Base-by-base conservation (phyloP, 2,888 invertebrate species). In the Sesia bembeciformis region DNA sequence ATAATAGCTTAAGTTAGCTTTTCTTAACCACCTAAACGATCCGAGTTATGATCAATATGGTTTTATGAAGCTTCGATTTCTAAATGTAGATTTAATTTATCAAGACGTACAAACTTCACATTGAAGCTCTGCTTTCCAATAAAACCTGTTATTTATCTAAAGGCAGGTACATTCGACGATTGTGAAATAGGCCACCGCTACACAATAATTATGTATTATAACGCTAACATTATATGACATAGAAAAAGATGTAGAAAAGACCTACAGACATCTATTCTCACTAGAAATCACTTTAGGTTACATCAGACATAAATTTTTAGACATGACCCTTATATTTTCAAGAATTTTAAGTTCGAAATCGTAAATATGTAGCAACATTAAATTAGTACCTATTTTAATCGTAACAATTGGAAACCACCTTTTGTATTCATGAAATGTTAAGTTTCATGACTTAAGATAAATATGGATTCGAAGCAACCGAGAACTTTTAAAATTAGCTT, bases 161-260 rank as follows among this genome's bases (percentile, higher is more conserved):
- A 46, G 46, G 8, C 7, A 46, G 23, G 23, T 23, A 50, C 50
- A 38, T 39, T 38, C 39, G 50, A 39, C 50, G 39, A 50, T 50
- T 50, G 50, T 50, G 50, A 38, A 50, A 50, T 50, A 50, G 50
- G 50, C 50, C 50, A 23, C 49, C 7, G 46, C 23, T 23, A 23
- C 23, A 23, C 23, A 23, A 23, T 23, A 23, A 23, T 52, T 52
- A 40, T 40, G 4, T 3, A 52, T 40, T 55, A 58, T 76, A 87
- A 87, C 83, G 76, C 78, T 87, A 86, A 88, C 87, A 78, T 82
- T 86, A 84, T 85, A 85, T 72, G 76, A 78, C 82, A 81, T 86
- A 86, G 87, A 87, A 88, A 89, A 87, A 76, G 84, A 75, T 73
- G 79, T 88, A 88, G 89, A 88, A 87, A 88, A 87, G 81, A 72